phyloP scores from a whole-genome alignment of 2,113 vertebrate genomes.

The Neogale vison region DNA sequence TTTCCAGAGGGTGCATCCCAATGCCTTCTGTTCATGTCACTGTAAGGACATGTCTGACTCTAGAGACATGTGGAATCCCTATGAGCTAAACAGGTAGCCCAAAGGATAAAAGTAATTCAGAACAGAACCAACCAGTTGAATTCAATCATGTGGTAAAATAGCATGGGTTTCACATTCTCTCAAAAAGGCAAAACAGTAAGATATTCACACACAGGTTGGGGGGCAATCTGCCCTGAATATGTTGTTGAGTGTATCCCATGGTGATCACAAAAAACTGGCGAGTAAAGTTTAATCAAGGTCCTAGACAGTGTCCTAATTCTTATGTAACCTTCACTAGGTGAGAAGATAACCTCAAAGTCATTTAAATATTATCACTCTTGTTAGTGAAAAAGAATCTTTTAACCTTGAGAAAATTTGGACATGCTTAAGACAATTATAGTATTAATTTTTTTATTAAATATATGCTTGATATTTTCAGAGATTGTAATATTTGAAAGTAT shows the following conservation, averaged over 20 bases:
- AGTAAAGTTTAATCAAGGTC: not conserved
- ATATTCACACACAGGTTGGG: not conserved
- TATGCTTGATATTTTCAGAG: not conserved
- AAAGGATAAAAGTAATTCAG: not conserved
- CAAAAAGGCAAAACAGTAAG: not conserved
- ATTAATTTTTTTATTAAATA: conserved; percentile 33
- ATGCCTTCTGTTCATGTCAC: not conserved
- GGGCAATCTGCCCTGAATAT: not conserved
- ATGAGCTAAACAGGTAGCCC: not conserved
- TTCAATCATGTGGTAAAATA: not conserved
- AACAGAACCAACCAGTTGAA: not conserved
- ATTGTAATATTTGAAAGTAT: not conserved
- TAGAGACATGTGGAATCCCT: not conserved
- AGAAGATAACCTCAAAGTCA: not conserved
- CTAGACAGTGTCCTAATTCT: not conserved
- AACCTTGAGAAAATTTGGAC: not conserved
- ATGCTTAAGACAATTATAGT: not conserved
- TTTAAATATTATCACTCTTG: not conserved
- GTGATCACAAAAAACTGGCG: not conserved
- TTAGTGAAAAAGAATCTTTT: not conserved
- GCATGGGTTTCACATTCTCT: not conserved
- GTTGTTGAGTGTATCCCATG: not conserved
- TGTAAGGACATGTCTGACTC: not conserved
- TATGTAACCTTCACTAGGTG: not conserved
- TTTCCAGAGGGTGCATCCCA: not conserved